These are phyloP conservation scores for Halisarca cf. caerulea DNA, from an alignment of 37 sponge, comb jelly and placozoan genomes.

Conservation along the genomic window DNA sequence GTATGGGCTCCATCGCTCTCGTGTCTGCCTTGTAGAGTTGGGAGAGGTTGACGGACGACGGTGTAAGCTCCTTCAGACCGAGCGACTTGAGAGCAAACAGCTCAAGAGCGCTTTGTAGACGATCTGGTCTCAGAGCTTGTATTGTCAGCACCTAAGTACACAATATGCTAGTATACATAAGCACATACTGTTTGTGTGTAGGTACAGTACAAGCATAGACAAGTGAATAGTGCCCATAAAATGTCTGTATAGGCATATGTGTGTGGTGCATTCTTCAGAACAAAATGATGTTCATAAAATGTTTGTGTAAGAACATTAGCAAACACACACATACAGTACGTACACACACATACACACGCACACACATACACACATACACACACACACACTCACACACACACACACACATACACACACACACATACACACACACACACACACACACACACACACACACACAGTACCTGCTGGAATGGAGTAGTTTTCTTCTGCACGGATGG, in stretches of 20 bases:
- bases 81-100: constrained; percentile 75
- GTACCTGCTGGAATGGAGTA: constrained; percentile 84
- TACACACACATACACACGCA: not conserved
- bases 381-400: not conserved
- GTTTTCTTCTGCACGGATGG: constrained; percentile 67
- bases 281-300: no score
- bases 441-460: not conserved
- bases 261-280: no score
- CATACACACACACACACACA: no score
- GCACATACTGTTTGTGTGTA: not conserved
- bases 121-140: constrained; percentile 95
- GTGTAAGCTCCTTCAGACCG: constrained; percentile 78
- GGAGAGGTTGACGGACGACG: constrained; percentile 74
- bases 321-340: not conserved
- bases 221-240: no score
- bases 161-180: not conserved
- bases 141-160: constrained; percentile 55
- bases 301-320: no score
- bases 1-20: constrained; percentile 66
- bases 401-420: not conserved
- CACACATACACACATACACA: no score
- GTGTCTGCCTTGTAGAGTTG: constrained; percentile 76
- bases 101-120: constrained; percentile 87
- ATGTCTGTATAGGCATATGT: no score
- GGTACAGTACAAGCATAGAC: not conserved